phyloP scores from a whole-genome alignment of 2,888 invertebrate genomes.

The Schizaphis graminum region DNA sequence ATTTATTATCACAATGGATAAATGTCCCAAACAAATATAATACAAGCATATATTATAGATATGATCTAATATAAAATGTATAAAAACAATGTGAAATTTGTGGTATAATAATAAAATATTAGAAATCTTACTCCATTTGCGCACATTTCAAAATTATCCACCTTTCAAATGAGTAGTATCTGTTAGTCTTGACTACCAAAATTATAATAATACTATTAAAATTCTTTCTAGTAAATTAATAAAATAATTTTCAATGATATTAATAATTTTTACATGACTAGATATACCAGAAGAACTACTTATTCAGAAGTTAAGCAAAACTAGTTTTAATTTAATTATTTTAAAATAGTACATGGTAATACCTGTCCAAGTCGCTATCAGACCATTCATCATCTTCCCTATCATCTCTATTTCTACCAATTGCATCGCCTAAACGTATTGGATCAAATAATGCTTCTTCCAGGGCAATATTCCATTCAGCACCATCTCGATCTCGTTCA shows the following conservation, averaged over 20 bases:
- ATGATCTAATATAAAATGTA: neutral
- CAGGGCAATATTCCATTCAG: constrained; percentile 57
- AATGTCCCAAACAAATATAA: neutral
- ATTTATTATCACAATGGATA: neutral
- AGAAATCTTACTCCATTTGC: neutral
- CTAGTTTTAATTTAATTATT: neutral
- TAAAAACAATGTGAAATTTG: neutral
- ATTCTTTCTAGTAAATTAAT: neutral
- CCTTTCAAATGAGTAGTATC: neutral
- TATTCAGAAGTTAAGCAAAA: neutral
- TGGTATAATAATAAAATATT: neutral
- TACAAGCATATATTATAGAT: neutral
- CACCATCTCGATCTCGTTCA: constrained; percentile 37
- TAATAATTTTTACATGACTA: neutral
- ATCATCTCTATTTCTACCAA: constrained; percentile 54
- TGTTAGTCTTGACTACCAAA: neutral
- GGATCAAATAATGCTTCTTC: constrained; percentile 59
- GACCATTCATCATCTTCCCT: constrained; percentile 45
- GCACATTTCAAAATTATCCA: neutral
- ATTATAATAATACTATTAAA: constrained; percentile 13
- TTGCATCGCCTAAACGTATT: constrained; percentile 52
- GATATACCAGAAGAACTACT: neutral
- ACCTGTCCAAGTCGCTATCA: constrained; percentile 54
- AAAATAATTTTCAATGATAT: neutral
- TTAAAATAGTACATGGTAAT: neutral